phyloP scores from a whole-genome alignment of 1,140 invertebrate species.

The Glossosoma conforme region DNA sequence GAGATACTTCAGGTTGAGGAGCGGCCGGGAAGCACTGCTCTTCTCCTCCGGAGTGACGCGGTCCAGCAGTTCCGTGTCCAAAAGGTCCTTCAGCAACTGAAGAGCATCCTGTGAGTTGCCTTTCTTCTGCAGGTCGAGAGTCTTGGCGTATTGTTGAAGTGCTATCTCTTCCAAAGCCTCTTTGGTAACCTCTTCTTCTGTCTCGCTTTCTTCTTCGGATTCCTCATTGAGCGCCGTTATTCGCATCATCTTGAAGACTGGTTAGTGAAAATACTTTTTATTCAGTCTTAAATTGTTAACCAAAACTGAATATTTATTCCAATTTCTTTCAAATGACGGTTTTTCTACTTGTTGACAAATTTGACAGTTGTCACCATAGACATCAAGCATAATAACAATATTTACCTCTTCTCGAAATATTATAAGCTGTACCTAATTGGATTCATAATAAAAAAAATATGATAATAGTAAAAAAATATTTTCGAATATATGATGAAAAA shows the following conservation, averaged over 20 bases:
- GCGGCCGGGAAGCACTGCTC: constrained; percentile 45
- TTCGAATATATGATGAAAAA: too few species aligned
- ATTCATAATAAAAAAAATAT: neutral
- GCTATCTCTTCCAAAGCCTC: constrained; percentile 71
- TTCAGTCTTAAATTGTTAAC: too few species aligned
- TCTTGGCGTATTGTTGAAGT: constrained; percentile 63
- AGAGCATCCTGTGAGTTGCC: constrained; percentile 56
- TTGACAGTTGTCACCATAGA: too few species aligned
- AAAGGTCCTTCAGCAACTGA: constrained; percentile 56
- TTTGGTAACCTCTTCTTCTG: constrained; percentile 55
- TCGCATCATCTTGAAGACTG: constrained; percentile 56
- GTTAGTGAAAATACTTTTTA: too few species aligned
- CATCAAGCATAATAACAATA: too few species aligned
- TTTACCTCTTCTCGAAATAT: too few species aligned
- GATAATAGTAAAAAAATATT: neutral
- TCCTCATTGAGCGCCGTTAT: constrained; percentile 66
- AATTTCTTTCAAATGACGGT: too few species aligned
- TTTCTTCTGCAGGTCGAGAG: constrained; percentile 56
- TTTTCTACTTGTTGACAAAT: too few species aligned
- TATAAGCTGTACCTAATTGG: too few species aligned
- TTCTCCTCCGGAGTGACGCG: constrained; percentile 50
- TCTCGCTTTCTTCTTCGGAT: constrained; percentile 55
- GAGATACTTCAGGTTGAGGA: constrained; percentile 48
- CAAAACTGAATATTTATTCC: too few species aligned
- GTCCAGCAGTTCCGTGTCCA: constrained; percentile 60